A percentile compares a stretch with the other conserved stretches of the same genome.
Evolutionary conservation across 2,113 vertebrate genomes (phyloP).

Genomic region (Amia ocellicauda): DNA sequence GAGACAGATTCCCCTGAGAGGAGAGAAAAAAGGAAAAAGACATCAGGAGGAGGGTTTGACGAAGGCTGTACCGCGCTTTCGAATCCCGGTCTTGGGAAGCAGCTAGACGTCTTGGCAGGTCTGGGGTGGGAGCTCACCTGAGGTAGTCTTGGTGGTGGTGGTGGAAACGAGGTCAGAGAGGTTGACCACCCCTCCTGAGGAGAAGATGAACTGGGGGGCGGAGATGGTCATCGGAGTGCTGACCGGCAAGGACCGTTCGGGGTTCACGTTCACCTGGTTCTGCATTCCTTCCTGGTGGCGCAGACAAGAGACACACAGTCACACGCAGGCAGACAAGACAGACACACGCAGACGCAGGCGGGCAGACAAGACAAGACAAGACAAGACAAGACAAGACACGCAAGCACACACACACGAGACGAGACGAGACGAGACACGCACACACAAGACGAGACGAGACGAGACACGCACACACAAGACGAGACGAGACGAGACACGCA

Average conservation of each 20-base stretch:
- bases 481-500: too few relatives aligned
- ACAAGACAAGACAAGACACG: not conserved
- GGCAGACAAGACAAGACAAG: too few relatives aligned
- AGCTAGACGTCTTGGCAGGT: too few relatives aligned
- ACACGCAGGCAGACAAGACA: not conserved
- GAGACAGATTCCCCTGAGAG: conserved; percentile 14
- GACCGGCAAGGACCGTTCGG: conserved; percentile 36
- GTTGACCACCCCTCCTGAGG: conserved; percentile 64
- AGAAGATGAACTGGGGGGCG: conserved; percentile 72
- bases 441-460: too few relatives aligned
- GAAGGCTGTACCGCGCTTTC: too few relatives aligned
- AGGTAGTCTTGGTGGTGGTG: conserved; percentile 55
- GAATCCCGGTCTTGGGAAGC: too few relatives aligned
- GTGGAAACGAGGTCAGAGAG: conserved; percentile 65
- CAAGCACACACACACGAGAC: conserved; percentile 4
- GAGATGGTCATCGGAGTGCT: conserved; percentile 38
- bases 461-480: too few relatives aligned
- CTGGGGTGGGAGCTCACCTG: too few relatives aligned
- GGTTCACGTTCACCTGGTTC: conserved; percentile 64
- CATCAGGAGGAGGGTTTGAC: too few relatives aligned
- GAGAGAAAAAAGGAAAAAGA: too few relatives aligned
- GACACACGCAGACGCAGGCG: not conserved
- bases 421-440: too few relatives aligned
- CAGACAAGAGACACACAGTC: not conserved
- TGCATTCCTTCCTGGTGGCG: conserved; percentile 83